Evolutionary conservation across 2,113 vertebrate genomes (phyloP).

Genomic region (Petromus typicus): DNA sequence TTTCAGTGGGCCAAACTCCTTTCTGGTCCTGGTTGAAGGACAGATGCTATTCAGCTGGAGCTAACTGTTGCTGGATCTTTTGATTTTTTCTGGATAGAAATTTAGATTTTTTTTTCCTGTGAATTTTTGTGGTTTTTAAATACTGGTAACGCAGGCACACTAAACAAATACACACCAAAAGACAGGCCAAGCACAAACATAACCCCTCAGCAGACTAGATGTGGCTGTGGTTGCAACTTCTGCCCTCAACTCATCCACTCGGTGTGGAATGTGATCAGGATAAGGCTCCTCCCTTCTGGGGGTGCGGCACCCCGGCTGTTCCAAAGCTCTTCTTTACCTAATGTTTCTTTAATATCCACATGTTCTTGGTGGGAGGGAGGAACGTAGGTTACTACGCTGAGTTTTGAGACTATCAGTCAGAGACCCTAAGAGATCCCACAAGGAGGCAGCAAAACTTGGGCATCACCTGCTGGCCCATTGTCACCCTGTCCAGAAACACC

Average conservation of each 20-base stretch:
- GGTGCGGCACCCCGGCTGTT: neutral
- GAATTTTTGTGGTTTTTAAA: conserved; percentile 61
- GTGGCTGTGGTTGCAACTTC: neutral
- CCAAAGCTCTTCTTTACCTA: neutral
- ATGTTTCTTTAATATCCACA: neutral
- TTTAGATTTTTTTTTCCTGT: conserved; percentile 41
- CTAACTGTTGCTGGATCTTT: conserved; percentile 38
- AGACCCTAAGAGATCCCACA: neutral
- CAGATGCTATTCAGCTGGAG: conserved; percentile 3
- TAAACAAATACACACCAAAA: neutral
- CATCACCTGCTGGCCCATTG: neutral
- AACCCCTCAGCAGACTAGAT: neutral
- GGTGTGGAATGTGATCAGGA: neutral
- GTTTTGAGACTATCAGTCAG: neutral
- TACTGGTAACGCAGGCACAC: conserved; percentile 10
- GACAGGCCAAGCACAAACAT: neutral
- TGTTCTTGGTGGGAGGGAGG: neutral
- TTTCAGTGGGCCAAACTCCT: neutral
- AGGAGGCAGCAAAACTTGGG: neutral
- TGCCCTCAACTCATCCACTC: neutral
- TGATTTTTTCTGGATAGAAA: conserved; percentile 52
- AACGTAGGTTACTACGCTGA: neutral
- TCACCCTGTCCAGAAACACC: neutral
- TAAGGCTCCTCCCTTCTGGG: neutral
- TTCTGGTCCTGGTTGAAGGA: neutral